Conservation (phyloP, 2,797 vertebrate species). For the Peromyscus nudipes region DNA sequence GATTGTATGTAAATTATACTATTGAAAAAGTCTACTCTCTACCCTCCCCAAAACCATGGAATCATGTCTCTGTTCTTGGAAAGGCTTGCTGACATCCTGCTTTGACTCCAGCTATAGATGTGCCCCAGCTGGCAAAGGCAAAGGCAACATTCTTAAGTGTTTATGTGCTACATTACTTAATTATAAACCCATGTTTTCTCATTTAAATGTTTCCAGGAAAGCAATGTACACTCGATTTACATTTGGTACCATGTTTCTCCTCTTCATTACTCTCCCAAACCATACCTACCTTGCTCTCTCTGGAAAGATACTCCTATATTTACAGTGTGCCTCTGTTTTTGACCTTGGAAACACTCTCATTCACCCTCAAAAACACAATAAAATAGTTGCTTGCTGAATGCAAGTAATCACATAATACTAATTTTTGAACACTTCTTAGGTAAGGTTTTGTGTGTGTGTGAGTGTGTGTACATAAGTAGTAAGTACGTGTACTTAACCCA, state of each 20-base stretch:
- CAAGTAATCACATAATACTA: not conserved
- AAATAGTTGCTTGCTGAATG: not conserved
- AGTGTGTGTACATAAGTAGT: too few relatives aligned
- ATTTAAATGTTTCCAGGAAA: constrained; percentile 63
- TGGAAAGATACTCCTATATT: constrained; percentile 34
- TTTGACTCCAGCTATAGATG: constrained; percentile 61
- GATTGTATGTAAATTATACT: constrained; percentile 53
- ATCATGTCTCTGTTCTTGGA: not conserved
- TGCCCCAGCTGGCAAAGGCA: constrained; percentile 54
- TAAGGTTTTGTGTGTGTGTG: not conserved
- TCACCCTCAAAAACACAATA: constrained; percentile 4
- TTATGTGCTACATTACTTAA: constrained; percentile 49
- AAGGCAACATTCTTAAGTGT: constrained; percentile 60
- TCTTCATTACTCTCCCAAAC: not conserved
- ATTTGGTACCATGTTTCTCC: constrained; percentile 50
- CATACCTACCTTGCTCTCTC: not conserved
- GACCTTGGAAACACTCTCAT: constrained; percentile 1
- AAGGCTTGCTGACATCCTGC: not conserved
- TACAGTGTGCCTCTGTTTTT: not conserved
- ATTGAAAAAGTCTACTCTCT: not conserved
- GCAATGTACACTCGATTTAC: not conserved
- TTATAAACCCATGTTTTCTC: constrained; percentile 48
- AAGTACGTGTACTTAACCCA: not conserved
- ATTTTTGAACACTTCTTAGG: not conserved
- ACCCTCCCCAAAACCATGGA: not conserved